phyloP scores from a whole-genome alignment of 1,140 invertebrate species.

The Sycobia sp. region DNA sequence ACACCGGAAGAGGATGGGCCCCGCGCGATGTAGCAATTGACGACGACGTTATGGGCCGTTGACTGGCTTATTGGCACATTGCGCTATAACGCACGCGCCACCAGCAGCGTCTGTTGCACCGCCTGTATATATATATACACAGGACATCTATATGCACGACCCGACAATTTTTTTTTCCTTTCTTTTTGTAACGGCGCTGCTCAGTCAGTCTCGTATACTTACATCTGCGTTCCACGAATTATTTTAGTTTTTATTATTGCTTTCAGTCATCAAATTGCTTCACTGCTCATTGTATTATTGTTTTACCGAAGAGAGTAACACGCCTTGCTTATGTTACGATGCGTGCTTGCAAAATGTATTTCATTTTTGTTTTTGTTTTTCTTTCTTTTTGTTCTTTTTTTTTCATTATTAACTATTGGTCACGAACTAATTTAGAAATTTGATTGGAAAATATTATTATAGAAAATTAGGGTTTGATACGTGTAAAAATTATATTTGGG shows the following conservation, averaged over 20 bases:
- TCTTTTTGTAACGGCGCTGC: not conserved
- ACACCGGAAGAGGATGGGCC: conserved; percentile 31
- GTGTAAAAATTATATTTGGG: no score
- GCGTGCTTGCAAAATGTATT: no score
- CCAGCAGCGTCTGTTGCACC: no score
- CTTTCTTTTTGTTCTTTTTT: no score
- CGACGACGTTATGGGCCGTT: conserved; percentile 29
- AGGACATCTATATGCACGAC: not conserved
- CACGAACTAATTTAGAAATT: no score
- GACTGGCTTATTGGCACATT: conserved; percentile 32
- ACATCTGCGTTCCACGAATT: conserved; percentile 5
- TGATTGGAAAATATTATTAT: no score
- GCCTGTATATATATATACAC: not conserved
- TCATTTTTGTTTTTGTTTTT: no score
- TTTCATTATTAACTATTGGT: no score
- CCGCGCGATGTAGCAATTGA: conserved; percentile 19
- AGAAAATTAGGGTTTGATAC: no score
- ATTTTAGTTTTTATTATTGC: conserved; percentile 1
- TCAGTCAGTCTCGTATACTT: not conserved
- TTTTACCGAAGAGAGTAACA: no score
- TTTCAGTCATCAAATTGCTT: not conserved
- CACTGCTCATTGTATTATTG: not conserved
- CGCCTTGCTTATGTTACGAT: not conserved
- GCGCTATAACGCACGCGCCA: no score
- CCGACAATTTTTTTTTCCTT: not conserved